phyloP scores from a whole-genome alignment of 2,797 vertebrate species.

The Gymnocypris eckloni region DNA sequence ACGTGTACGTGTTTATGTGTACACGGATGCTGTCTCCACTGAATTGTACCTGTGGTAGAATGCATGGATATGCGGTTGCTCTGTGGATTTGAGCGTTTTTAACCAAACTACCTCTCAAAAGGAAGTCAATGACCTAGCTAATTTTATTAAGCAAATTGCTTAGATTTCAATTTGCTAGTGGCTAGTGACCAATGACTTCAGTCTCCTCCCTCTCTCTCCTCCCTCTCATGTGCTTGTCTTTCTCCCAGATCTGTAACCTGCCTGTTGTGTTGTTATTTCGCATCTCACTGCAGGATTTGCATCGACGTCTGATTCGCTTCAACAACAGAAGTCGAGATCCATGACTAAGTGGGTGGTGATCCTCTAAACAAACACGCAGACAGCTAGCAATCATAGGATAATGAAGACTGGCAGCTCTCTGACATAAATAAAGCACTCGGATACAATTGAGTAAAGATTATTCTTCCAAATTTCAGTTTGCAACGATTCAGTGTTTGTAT shows the following conservation, averaged over 20 bases:
- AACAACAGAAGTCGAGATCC: constrained; percentile 43
- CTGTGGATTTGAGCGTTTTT: constrained; percentile 48
- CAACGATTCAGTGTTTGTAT: neutral
- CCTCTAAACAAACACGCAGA: constrained; percentile 37
- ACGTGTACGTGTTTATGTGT: neutral
- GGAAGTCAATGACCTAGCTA: constrained; percentile 72
- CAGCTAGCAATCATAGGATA: constrained; percentile 35
- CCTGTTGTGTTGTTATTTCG: constrained; percentile 37
- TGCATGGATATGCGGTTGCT: constrained; percentile 4
- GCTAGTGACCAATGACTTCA: constrained; percentile 68
- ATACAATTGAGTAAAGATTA: constrained; percentile 24
- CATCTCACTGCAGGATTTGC: constrained; percentile 49
- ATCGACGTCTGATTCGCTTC: constrained; percentile 44
- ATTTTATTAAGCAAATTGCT: constrained; percentile 84
- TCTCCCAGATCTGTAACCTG: constrained; percentile 42
- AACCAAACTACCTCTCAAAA: constrained; percentile 67
- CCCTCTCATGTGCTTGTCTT: constrained; percentile 23
- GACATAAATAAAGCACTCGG: constrained; percentile 7
- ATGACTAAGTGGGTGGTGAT: constrained; percentile 53
- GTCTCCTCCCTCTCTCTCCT: constrained; percentile 56
- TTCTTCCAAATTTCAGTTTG: constrained; percentile 28
- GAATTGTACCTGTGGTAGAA: constrained; percentile 3
- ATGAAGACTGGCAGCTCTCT: constrained; percentile 24
- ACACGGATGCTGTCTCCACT: neutral
- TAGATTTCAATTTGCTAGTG: constrained; percentile 73